Base-by-base conservation (phyloP, 2,113 vertebrate genomes). In the Chaenocephalus aceratus region DNA sequence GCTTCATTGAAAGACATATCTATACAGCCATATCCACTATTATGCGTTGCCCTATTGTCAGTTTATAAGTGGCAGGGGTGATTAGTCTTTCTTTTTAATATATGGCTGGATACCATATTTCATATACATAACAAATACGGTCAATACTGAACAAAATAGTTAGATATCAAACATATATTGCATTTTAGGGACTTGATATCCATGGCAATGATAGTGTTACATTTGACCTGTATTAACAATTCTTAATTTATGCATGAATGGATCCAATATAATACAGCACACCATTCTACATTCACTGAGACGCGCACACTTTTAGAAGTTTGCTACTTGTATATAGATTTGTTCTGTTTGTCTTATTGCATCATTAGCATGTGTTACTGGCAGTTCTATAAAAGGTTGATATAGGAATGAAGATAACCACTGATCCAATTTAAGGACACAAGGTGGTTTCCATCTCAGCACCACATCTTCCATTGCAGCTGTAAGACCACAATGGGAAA, bases 351-450 rank as follows among this genome's bases (percentile, higher is more conserved):
- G 6, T 46, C 26, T 52, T 59, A 34, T 48, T 56, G 18, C 53
- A 45, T 48, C 14, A 77, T 80, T 80, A 72, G 18, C 53, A 80
- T 72, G n/a, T 34, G 36, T 65, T 58, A 54, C 44, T 76, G 63
- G 83, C 66, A 65, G 54, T 21, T 67, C 30, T 65, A 65, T 53
- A 72, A 18, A 56, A 23, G 48, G 52, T 5, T 57, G 30, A 61
- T 45, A 48, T 80, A 58, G 48, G 30, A 72, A 57, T 30, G 26
- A 66, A 52, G 58, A 84, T 63, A 79, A 61, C 51, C 10, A 59
- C 57, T 69, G 75, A 72, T 81, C 72, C 76, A 73, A 88, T 82
- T 83, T 83, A 60, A 90, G 75, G 65, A 82, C 63, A 73, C 16
- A 36, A 65, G 53, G 54, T 75, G 67, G 16, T 86, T 77, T 75